Evolutionary conservation across 53 echinoderm and acorn worm species (phyloP).

Genomic region (Luidia sarsii): DNA sequence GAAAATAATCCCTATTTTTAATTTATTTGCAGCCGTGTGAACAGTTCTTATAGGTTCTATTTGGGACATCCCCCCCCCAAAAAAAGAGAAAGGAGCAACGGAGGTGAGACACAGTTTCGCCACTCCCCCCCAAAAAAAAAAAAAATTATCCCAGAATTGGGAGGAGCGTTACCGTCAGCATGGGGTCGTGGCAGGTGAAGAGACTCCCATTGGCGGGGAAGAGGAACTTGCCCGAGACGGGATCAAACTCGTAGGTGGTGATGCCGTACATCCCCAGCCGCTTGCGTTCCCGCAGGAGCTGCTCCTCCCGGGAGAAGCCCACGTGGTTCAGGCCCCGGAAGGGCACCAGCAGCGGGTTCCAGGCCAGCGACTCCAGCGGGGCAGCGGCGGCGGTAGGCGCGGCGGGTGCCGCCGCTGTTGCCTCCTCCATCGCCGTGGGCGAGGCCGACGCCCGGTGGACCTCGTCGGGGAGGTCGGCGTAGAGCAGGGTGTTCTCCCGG

Average conservation of each 20-base stretch:
- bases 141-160: not conserved
- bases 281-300: constrained; percentile 89
- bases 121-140: no score
- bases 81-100: no score
- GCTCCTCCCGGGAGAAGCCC: constrained; percentile 94
- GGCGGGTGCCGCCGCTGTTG: no score
- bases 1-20: no score
- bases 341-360: constrained; percentile 87
- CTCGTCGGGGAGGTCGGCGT: constrained; percentile 77
- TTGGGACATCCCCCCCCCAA: no score
- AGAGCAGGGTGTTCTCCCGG: constrained; percentile 92
- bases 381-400: no score
- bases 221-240: constrained; percentile 80
- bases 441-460: constrained; percentile 5
- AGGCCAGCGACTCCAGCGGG: constrained; percentile 22
- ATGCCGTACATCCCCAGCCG: constrained; percentile 93
- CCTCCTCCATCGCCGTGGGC: no score
- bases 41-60: no score
- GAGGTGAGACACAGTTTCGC: no score
- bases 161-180: constrained; percentile 83
- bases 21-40: no score
- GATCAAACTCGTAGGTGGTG: constrained; percentile 88
- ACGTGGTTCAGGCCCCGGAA: constrained; percentile 82
- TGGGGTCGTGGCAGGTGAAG: constrained; percentile 83
- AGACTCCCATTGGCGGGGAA: constrained; percentile 93